A percentile compares a stretch with the other conserved stretches of the same genome.
These are phyloP conservation scores for Condylostylus longicornis DNA, from an alignment of 1,140 invertebrate species.

Conservation along the genomic window DNA sequence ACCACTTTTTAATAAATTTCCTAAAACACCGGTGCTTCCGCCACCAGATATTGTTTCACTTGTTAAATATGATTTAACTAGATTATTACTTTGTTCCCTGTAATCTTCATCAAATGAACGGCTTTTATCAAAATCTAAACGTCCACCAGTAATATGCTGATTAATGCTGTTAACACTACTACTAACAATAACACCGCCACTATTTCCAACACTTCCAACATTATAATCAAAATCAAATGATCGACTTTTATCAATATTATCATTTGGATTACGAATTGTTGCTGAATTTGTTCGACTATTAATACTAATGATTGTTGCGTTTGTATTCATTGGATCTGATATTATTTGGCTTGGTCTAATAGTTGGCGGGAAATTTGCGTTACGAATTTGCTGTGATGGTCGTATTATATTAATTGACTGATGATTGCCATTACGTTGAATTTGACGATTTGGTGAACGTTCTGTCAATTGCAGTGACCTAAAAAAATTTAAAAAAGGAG, in stretches of 20 bases:
- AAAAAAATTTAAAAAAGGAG: slow-evolving; percentile 5
- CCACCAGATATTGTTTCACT: neutral
- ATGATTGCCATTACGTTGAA: slow-evolving; percentile 7
- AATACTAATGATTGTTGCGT: neutral
- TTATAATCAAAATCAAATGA: slow-evolving; percentile 29
- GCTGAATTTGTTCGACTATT: no score
- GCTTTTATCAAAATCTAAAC: slow-evolving; percentile 24
- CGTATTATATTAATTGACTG: no score
- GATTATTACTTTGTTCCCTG: slow-evolving; percentile 14
- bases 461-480: slow-evolving; percentile 30
- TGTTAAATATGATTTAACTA: slow-evolving; percentile 1
- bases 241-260: slow-evolving; percentile 23
- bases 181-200: slow-evolving; percentile 6
- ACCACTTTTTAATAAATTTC: neutral
- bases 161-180: slow-evolving; percentile 16
- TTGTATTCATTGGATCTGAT: slow-evolving; percentile 7
- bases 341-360: slow-evolving; percentile 13
- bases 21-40: neutral
- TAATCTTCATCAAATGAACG: slow-evolving; percentile 31
- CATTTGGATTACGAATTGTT: no score
- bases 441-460: slow-evolving; percentile 26
- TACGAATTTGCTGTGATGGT: no score
- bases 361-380: slow-evolving; percentile 12
- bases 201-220: slow-evolving; percentile 7
- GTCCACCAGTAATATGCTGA: slow-evolving; percentile 14